Evolutionary conservation across 1,140 invertebrate genomes (phyloP).

Genomic region (Danaus melanippus): DNA sequence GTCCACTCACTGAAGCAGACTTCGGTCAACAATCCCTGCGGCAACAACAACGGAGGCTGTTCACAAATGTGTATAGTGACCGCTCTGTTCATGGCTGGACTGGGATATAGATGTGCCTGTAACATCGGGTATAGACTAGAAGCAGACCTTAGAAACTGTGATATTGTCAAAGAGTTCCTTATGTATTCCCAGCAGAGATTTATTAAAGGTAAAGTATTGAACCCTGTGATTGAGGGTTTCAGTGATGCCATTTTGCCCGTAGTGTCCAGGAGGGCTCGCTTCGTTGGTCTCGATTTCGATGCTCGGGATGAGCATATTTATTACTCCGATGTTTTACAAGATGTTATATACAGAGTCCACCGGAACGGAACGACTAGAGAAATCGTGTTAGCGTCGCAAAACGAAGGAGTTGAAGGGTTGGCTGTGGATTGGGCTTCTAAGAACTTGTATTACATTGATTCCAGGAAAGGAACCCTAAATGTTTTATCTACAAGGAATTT

Average conservation of each 20-base stretch:
- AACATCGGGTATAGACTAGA: slow-evolving; percentile 89
- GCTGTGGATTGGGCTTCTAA: slow-evolving; percentile 98
- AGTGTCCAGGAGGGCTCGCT: slow-evolving; percentile 91
- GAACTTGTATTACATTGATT: slow-evolving; percentile 98
- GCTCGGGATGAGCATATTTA: slow-evolving; percentile 93
- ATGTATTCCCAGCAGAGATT: slow-evolving; percentile 98
- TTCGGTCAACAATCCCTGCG: slow-evolving; percentile 88
- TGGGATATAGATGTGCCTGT: slow-evolving; percentile 95
- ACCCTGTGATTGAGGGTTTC: slow-evolving; percentile 91
- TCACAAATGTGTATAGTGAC: slow-evolving; percentile 97
- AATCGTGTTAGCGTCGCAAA: slow-evolving; percentile 95
- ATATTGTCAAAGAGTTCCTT: slow-evolving; percentile 90
- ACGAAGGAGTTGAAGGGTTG: slow-evolving; percentile 97
- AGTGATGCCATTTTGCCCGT: slow-evolving; percentile 94
- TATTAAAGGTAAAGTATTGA: slow-evolving; percentile 94
- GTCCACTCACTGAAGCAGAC: slow-evolving; percentile 86
- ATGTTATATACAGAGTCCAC: slow-evolving; percentile 94
- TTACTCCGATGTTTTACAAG: slow-evolving; percentile 97
- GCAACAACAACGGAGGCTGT: slow-evolving; percentile 91
- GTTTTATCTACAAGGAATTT: slow-evolving; percentile 91
- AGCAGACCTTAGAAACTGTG: slow-evolving; percentile 86
- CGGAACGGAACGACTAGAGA: slow-evolving; percentile 90
- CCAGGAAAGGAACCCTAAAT: slow-evolving; percentile 94
- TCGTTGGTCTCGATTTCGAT: slow-evolving; percentile 98
- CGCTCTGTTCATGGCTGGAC: slow-evolving; percentile 79